Conservation (phyloP, 2,797 vertebrate genomes). For the Acipenser oxyrinchus region DNA sequence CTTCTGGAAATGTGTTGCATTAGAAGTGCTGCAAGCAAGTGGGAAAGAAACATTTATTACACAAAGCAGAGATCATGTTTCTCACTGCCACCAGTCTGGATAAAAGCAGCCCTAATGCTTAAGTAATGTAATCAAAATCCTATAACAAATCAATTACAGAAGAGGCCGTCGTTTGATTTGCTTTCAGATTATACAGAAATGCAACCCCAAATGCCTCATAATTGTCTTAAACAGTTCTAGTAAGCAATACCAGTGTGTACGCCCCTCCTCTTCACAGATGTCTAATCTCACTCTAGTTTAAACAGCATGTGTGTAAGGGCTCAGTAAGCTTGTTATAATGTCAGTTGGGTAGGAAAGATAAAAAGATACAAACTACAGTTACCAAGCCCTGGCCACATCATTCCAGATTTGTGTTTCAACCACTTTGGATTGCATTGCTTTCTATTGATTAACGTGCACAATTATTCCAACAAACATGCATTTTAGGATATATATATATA, state of each 20-base stretch:
- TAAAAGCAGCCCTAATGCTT: constrained; percentile 42
- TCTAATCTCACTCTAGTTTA: background rate
- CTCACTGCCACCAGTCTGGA: constrained; percentile 18
- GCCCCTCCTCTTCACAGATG: background rate
- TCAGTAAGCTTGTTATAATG: background rate
- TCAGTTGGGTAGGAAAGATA: background rate
- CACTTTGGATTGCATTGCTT: too few species aligned
- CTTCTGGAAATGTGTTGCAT: too few species aligned
- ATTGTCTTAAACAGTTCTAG: background rate
- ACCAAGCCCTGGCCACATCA: too few species aligned
- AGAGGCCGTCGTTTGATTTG: background rate
- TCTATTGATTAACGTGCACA: too few species aligned
- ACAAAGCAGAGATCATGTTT: constrained; percentile 30
- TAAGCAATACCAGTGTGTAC: background rate
- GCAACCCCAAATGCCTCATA: background rate
- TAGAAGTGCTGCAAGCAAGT: too few species aligned
- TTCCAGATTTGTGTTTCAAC: too few species aligned
- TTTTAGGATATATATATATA: too few species aligned
- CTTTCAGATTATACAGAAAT: background rate
- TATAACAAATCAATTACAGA: constrained; percentile 13
- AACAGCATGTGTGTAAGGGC: background rate
- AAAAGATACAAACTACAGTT: background rate
- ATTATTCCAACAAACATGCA: too few species aligned
- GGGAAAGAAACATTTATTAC: too few species aligned
- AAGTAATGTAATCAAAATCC: constrained; percentile 24